These are phyloP conservation scores for Triplophysa siluroides DNA, from an alignment of 2,113 vertebrate species.

Conservation along the genomic window DNA sequence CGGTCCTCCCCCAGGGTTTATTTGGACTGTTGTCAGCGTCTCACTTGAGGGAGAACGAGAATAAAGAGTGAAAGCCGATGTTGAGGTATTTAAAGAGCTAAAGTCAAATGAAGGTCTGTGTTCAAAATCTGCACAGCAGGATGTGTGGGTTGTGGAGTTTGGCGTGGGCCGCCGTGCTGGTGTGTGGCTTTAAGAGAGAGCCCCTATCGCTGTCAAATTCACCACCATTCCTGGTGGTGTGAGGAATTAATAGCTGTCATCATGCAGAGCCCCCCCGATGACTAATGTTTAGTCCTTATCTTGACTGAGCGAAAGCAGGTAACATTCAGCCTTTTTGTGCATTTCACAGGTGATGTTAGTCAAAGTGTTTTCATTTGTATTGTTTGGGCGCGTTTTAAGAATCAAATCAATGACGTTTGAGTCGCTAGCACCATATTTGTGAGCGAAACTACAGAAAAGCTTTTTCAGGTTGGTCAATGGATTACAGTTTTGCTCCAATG, in stretches of 20 bases:
- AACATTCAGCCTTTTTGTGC: constrained; percentile 20
- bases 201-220: constrained; percentile 44
- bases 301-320: constrained; percentile 57
- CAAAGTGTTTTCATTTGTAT: background rate
- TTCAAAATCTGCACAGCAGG: background rate
- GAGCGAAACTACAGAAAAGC: background rate
- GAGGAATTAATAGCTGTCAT: constrained; percentile 58
- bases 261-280: constrained; percentile 51
- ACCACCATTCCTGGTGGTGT: constrained; percentile 28
- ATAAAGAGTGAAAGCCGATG: constrained; percentile 27
- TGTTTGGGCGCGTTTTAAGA: too few species aligned
- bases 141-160: constrained; percentile 1
- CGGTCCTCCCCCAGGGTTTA: background rate
- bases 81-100: background rate
- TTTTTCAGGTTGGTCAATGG: background rate
- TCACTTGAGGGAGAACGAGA: constrained; percentile 7
- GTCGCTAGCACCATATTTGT: too few species aligned
- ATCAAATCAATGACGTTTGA: background rate
- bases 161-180: background rate
- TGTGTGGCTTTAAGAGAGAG: constrained; percentile 48
- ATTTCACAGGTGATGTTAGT: background rate
- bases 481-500: background rate
- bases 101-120: constrained; percentile 21
- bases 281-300: constrained; percentile 69
- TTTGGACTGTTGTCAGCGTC: background rate